A percentile compares a stretch with the other conserved stretches of the same genome.
Evolutionary conservation across 2,888 invertebrate genomes (phyloP).

Genomic region (Myathropa florea): DNA sequence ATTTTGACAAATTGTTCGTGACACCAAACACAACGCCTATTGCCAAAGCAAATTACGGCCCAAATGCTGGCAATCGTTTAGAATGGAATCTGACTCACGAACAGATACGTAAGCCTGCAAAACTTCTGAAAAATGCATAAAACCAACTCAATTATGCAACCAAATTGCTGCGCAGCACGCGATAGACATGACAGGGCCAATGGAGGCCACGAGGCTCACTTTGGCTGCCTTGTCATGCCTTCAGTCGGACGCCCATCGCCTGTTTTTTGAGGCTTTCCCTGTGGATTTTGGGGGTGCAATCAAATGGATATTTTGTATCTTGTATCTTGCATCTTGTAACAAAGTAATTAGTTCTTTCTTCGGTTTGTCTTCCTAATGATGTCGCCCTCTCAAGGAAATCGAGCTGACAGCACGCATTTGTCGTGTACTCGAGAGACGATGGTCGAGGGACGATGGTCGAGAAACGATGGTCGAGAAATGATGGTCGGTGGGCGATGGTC

Average conservation of each 20-base stretch:
- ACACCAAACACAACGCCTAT: constrained; percentile 29
- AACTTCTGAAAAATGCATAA: constrained; percentile 53
- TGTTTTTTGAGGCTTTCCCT: not conserved
- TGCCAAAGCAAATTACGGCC: constrained; percentile 32
- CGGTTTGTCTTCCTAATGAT: not conserved
- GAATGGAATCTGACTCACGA: constrained; percentile 52
- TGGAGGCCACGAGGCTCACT: too few relatives aligned
- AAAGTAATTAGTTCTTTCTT: too few relatives aligned
- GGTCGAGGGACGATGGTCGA: too few relatives aligned
- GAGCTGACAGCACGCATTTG: not conserved
- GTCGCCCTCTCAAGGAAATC: not conserved
- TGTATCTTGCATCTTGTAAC: not conserved
- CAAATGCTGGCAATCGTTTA: constrained; percentile 39
- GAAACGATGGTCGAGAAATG: too few relatives aligned
- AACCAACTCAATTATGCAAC: constrained; percentile 53
- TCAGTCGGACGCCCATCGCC: not conserved
- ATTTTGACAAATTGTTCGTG: constrained; percentile 61
- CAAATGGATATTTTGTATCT: too few relatives aligned
- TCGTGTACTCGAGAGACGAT: too few relatives aligned
- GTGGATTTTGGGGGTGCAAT: not conserved
- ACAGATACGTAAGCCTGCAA: constrained; percentile 37
- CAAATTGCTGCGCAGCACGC: constrained; percentile 55
- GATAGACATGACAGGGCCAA: not conserved
- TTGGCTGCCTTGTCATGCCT: not conserved
- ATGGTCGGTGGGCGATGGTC: too few relatives aligned